These are phyloP conservation scores for Nothocercus julius DNA, from an alignment of 2,113 vertebrate species.

Conservation along the genomic window DNA sequence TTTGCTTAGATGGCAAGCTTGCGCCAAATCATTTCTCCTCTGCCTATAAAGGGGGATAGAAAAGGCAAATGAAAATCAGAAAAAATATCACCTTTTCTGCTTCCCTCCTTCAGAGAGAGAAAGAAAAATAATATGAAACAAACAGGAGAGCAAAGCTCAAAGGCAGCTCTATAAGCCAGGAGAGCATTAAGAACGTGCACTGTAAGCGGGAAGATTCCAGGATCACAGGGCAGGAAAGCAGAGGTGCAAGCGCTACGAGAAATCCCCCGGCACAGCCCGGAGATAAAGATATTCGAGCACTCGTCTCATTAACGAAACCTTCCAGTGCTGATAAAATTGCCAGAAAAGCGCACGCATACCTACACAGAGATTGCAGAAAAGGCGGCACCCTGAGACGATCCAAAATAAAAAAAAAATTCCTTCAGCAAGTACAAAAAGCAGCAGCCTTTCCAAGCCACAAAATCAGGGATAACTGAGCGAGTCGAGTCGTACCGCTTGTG, in stretches of 20 bases:
- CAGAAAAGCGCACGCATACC: rapidly evolving
- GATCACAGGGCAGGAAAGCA: neutral
- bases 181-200: neutral
- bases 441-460: neutral
- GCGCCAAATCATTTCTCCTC: slow-evolving; percentile 12
- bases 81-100: neutral
- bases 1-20: neutral
- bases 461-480: neutral
- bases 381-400: neutral
- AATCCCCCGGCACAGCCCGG: neutral
- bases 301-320: neutral
- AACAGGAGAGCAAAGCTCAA: neutral
- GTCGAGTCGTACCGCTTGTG: neutral
- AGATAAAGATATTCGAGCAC: neutral
- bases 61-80: slow-evolving; percentile 48
- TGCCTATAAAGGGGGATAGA: neutral
- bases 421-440: neutral
- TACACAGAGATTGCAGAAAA: neutral
- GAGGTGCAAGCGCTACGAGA: neutral
- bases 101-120: slow-evolving; percentile 1
- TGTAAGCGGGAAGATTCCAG: neutral
- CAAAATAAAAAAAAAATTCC: neutral
- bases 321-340: neutral
- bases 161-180: neutral
- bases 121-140: slow-evolving; percentile 9